Base-by-base conservation (phyloP, 2,888 invertebrate genomes). In the Celastrina argiolus region DNA sequence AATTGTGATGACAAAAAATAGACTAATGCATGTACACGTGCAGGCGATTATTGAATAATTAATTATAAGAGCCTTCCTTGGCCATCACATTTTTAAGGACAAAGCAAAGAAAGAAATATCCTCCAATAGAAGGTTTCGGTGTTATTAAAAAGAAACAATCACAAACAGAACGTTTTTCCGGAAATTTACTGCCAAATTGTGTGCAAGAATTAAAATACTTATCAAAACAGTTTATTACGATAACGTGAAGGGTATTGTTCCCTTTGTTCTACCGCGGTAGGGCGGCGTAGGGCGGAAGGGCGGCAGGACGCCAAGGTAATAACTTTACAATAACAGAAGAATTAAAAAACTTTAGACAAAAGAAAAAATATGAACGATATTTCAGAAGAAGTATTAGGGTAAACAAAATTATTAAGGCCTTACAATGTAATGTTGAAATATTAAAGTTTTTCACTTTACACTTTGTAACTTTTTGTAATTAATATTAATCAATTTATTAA, bases 161-260 rank as follows among this genome's bases (percentile, higher is more conserved):
- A 31, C 5, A 31, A 31, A 31, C 31, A 51, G 18, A 12, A 22
- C 10, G 16, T 45, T 18, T 18, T 18, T 7, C 42, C 12, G 51
- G 22, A 51, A 51, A 51, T 26, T 26, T 1, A 2, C 51, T 14
- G 1, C 22, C 14, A 51, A 51, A 51, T 51, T 51, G 51, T 51
- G 51, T 51, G 51, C 18, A 51, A 22, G 51, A 51, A 51, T 26
- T 51, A 51, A 51, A 51, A 51, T 51, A 51, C 26, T 51, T 51
- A 51, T 51, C 1, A 26, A 51, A 51, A 22, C 51, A 22, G 51
- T 51, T 51, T 10, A 51, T 51, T 51, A 12, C 51, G 51, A 51
- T 26, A 51, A 51, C 51, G 22, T 36, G 36, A 36, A 12, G 51
- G 12, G 51, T 51, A 51, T 51, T 12, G 12, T 51, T 18, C 51